Evolutionary conservation across 2,113 vertebrate species (phyloP).

Genomic region (Rallus limicola): DNA sequence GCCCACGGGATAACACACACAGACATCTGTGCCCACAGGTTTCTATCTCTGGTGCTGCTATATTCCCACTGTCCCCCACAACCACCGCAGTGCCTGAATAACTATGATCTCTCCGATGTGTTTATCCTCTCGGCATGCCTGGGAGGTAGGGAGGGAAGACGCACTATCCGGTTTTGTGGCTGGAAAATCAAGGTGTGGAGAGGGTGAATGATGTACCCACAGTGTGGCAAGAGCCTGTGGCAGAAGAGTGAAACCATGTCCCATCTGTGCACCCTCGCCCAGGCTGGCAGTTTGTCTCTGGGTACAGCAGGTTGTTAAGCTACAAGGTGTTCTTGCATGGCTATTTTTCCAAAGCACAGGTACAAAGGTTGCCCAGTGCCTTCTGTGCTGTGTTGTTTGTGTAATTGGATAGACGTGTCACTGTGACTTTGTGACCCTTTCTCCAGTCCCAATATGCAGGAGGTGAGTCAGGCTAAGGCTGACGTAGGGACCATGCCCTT

Average conservation of each 20-base stretch:
- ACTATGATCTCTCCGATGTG: neutral
- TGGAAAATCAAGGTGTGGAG: neutral
- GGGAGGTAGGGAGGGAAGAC: neutral
- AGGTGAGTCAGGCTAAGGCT: neutral
- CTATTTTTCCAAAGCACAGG: neutral
- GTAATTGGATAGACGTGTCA: neutral
- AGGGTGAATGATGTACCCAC: neutral
- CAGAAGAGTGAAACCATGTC: neutral
- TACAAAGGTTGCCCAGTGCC: neutral
- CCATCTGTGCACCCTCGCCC: rapidly evolving
- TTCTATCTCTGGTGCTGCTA: conserved; percentile 50
- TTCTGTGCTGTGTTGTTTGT: neutral
- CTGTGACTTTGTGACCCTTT: neutral
- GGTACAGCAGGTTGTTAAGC: neutral
- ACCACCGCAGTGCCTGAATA: neutral
- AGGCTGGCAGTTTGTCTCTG: neutral
- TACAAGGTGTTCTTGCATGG: neutral
- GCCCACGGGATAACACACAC: neutral
- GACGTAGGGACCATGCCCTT: neutral
- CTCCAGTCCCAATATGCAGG: neutral
- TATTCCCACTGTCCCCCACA: conserved; percentile 8
- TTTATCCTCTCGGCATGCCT: neutral
- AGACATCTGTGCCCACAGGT: conserved; percentile 51
- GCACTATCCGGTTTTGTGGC: neutral
- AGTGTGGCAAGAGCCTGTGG: neutral